Base-by-base conservation (phyloP, 92 coral and sea anemone genomes). In the Bergia puertoricense region DNA sequence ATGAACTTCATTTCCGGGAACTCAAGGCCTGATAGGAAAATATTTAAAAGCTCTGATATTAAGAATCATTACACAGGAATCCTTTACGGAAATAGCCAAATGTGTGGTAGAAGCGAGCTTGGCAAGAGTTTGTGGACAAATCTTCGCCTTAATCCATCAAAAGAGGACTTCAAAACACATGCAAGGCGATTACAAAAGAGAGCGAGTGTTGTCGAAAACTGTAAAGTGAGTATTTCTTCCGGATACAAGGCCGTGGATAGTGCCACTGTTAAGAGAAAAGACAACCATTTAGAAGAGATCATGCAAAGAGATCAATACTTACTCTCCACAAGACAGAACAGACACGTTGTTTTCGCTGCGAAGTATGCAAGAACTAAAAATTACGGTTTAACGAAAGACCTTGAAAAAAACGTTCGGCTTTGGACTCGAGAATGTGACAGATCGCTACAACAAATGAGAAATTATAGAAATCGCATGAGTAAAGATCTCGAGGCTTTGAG, bases 311-410 rank as follows among this genome's bases (percentile, higher is more conserved):
- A 93, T 42, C 93, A 91, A 11, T 89, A 85, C 42, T 8, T 89
- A 4, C 74, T 91, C 39, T 89, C 93, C 10, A 80, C 86, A 69
- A 81, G 93, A 75, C 91, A 91, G 13, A 91, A 91, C 76, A 86
- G 88, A 75, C 90, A 89, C 65, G 16, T 91, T 89, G 93, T 89
- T 6, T 89, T 85, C 67, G 93, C 93, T 7, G 93, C 91, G 11
- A 91, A 91, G 69, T 85, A 80, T 59, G 93, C 91, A 75, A 77
- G 39, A 62, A 78, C 79, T 54, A 88, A 46, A 67, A 88, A 88
- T 69, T 62, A 18, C 10, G 90, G 90, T 8, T 88, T 88, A 48
- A 20, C 76, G 6, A 88, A 79, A 50, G 67, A 2, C 77, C 77
- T 66, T 8, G 86, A 79, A 42, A 79, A 79, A 43, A 69, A 79